Evolutionary conservation across 2,113 vertebrate species (phyloP).

Genomic region (Bufo gargarizans): DNA sequence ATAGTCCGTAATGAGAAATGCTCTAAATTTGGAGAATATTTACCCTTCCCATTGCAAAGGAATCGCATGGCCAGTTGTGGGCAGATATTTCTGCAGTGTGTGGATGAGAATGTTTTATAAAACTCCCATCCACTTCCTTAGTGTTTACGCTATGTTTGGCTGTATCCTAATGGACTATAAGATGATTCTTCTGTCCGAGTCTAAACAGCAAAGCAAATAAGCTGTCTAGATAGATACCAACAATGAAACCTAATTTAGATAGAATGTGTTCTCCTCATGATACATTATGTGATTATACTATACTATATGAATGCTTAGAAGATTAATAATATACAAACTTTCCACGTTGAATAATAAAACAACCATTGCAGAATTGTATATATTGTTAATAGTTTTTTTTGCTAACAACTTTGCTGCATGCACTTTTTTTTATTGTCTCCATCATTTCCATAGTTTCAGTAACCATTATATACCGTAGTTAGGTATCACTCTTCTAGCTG

Average conservation of each 20-base stretch:
- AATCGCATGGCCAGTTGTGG: no score
- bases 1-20: no score
- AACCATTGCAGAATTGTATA: not conserved
- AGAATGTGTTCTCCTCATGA: not conserved
- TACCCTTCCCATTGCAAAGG: no score
- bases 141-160: no score
- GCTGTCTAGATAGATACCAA: not conserved
- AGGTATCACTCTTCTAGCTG: not conserved
- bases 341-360: not conserved
- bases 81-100: no score
- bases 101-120: no score
- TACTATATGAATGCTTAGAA: not conserved
- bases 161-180: not conserved
- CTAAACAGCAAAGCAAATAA: not conserved
- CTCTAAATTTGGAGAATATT: no score
- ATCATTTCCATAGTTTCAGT: not conserved
- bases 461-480: not conserved
- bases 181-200: not conserved
- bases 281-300: not conserved
- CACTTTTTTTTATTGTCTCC: not conserved
- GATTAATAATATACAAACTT: not conserved
- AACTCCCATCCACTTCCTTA: no score
- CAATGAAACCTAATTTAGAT: not conserved
- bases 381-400: not conserved
- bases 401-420: not conserved